Base-by-base conservation (phyloP, 1,140 invertebrate genomes). In the Cepaea nemoralis region DNA sequence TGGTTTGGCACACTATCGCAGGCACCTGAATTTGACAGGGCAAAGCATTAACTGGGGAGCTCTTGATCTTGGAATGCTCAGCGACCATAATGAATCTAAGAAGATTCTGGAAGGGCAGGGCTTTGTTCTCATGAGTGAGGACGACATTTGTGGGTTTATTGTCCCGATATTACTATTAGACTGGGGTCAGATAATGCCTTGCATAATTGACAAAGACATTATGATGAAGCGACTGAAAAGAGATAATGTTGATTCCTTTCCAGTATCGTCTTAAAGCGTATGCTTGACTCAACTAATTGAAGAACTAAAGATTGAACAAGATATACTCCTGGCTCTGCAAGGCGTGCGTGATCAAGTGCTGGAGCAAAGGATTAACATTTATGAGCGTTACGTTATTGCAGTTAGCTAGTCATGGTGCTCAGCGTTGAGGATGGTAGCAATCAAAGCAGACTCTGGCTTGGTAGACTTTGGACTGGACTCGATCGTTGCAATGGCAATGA, bases 11-110 rank as follows among this genome's bases (percentile, higher is more conserved):
- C 83, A 86, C 40, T 86, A 85, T 76, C 50, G 87, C 33, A 59
- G 82, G 66, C 66, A 55, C 12, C 27, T 75, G 37, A 82, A 83
- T 0, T 71, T 86, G n/a, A 67, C 83, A 73, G 87, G 81, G 16
- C 85, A 85, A 74, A 83, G 66, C 70, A 85, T 88, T 24, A 88
- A 88, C 76, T 88, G 85, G 87, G 85, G 85, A 19, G 74, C 84
- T 48, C 81, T 87, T 16, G 55, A 79, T 35, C 45, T 85, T 6
- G 85, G 85, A 22, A 84, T 87, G 82, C 27, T 82, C 45, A 70
- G 59, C n/a, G 48, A 82, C 16, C 80, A 81, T 45, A 69, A 63
- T 19, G n/a, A 45, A 12, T 63, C 78, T n/a, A 69, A 76, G 45
- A 69, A 77, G 31, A 50, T 77, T 24, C 48, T 83, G n/a, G 77